Percentiles rank a stretch among this genome's conserved stretches.
Evolutionary conservation across 2,797 vertebrate species (phyloP).

Genomic region (Argya squamiceps): DNA sequence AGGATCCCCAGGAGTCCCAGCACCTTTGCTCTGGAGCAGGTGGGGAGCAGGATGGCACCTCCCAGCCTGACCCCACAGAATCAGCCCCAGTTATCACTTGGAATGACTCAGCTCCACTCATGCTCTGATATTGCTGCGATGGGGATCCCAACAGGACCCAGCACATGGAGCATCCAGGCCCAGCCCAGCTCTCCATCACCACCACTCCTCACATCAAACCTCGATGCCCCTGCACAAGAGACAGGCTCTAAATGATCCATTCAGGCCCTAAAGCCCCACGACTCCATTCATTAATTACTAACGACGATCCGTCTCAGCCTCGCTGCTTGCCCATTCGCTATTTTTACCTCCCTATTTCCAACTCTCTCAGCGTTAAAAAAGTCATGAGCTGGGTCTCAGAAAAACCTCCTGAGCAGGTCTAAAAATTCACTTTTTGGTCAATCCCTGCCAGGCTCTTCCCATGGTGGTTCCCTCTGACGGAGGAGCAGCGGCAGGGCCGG

Average conservation of each 20-base stretch:
- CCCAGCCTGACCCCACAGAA: not conserved
- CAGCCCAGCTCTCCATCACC: not conserved
- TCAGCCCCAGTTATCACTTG: not conserved
- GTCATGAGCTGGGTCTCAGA: not conserved
- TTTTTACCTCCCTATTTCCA: conserved; percentile 43
- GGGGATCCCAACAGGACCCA: fast-evolving
- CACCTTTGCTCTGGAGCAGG: not conserved
- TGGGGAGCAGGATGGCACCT: not conserved
- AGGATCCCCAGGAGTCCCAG: fast-evolving
- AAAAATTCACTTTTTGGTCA: not conserved
- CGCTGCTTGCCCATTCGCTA: not conserved
- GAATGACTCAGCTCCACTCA: not conserved
- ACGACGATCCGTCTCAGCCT: not conserved
- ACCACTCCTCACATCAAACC: not conserved
- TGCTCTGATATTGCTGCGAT: fast-evolving
- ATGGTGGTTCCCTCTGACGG: not conserved
- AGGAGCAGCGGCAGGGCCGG: not conserved
- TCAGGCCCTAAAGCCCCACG: not conserved
- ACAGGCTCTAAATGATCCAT: not conserved
- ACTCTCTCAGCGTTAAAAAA: not conserved
- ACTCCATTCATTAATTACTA: conserved; percentile 30
- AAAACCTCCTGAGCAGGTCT: not conserved
- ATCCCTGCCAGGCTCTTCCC: not conserved
- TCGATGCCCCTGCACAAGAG: fast-evolving
- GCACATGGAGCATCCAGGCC: not conserved